These are phyloP conservation scores for Periophthalmus modestus DNA, from an alignment of 2,113 vertebrate species.

Conservation along the genomic window DNA sequence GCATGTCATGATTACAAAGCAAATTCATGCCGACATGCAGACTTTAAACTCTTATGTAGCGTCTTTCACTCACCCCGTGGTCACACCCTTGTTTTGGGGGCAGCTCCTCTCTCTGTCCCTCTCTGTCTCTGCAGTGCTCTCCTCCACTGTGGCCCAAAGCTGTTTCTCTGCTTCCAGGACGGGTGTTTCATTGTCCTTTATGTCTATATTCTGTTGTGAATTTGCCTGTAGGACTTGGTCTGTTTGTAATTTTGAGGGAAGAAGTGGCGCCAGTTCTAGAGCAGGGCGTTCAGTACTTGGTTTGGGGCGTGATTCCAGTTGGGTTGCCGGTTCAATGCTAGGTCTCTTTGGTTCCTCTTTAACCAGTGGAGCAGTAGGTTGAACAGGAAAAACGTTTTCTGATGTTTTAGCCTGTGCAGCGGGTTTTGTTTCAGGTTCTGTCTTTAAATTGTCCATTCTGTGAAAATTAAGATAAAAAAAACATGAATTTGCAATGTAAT, in stretches of 20 bases:
- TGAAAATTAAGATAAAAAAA: slow-evolving; percentile 25
- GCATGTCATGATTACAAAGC: slow-evolving; percentile 3
- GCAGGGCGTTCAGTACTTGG: neutral
- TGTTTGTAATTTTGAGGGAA: slow-evolving; percentile 47
- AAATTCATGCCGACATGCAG: slow-evolving; percentile 19
- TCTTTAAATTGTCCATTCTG: slow-evolving; percentile 33
- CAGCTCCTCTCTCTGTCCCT: slow-evolving; percentile 25
- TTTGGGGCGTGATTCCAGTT: slow-evolving; percentile 1
- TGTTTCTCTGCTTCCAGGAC: slow-evolving; percentile 50
- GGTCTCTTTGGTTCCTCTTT: slow-evolving; percentile 45
- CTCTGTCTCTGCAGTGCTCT: slow-evolving; percentile 40
- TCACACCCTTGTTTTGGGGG: slow-evolving; percentile 35
- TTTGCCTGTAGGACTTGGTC: slow-evolving; percentile 35
- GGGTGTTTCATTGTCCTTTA: slow-evolving; percentile 42
- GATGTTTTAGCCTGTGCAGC: slow-evolving; percentile 27
- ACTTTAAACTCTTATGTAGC: slow-evolving; percentile 14
- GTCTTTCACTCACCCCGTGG: slow-evolving; percentile 65
- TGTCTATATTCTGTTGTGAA: slow-evolving; percentile 30
- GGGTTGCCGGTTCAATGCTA: slow-evolving; percentile 19
- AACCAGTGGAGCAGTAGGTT: slow-evolving; percentile 25
- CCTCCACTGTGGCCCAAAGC: slow-evolving; percentile 67
- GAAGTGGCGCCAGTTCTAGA: slow-evolving; percentile 23
- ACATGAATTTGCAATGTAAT: slow-evolving; percentile 9
- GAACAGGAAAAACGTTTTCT: slow-evolving; percentile 19
- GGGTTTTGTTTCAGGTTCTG: neutral